These are phyloP conservation scores for Tokudaia tokunoshimensis DNA, from an alignment of 2,797 vertebrate genomes.

Conservation along the genomic window DNA sequence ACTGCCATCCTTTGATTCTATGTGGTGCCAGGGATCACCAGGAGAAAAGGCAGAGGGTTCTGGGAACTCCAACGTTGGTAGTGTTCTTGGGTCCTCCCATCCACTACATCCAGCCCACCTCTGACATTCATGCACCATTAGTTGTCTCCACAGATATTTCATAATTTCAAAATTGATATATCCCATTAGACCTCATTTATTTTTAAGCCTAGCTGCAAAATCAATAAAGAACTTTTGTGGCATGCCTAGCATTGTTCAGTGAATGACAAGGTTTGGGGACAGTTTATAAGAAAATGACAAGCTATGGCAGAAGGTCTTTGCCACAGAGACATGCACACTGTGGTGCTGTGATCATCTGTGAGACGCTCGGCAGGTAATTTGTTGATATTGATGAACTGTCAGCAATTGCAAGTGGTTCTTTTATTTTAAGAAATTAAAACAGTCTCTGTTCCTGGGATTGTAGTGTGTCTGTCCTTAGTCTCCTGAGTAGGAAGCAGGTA, in stretches of 20 bases:
- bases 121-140: neutral
- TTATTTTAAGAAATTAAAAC: slow-evolving; percentile 63
- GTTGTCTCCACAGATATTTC: neutral
- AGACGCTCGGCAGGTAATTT: slow-evolving; percentile 41
- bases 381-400: slow-evolving; percentile 62
- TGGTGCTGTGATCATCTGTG: slow-evolving; percentile 29
- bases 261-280: slow-evolving; percentile 65
- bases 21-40: neutral
- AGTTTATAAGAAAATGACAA: slow-evolving; percentile 59
- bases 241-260: slow-evolving; percentile 14
- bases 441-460: neutral
- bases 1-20: neutral
- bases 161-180: slow-evolving; percentile 1
- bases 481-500: neutral
- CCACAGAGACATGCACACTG: slow-evolving; percentile 33
- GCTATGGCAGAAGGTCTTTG: slow-evolving; percentile 40
- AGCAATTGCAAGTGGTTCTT: slow-evolving; percentile 43
- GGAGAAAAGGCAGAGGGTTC: neutral
- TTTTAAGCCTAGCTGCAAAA: slow-evolving; percentile 52
- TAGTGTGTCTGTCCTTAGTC: neutral
- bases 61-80: neutral
- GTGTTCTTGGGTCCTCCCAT: neutral
- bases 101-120: neutral
- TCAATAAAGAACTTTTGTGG: slow-evolving; percentile 56
- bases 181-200: slow-evolving; percentile 40